Percentiles rank a stretch among this genome's conserved stretches.
Evolutionary conservation across 2,797 vertebrate species (phyloP).

Genomic region (Scolopax rusticola): DNA sequence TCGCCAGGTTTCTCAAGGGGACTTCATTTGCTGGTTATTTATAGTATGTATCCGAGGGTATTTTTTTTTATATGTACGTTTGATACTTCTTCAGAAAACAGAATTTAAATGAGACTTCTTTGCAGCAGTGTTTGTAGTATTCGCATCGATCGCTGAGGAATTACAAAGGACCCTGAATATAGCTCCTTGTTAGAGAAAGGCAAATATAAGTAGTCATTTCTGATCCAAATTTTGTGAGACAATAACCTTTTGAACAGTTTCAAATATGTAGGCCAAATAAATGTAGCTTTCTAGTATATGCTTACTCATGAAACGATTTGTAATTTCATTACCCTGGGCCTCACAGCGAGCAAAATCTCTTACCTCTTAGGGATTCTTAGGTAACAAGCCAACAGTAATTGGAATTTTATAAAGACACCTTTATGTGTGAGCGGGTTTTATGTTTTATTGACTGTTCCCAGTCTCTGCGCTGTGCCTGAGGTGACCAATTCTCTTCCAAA

Average conservation of each 20-base stretch:
- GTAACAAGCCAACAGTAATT: conserved; percentile 39
- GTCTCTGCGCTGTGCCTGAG: not conserved
- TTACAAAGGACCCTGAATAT: not conserved
- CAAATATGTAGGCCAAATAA: conserved; percentile 20
- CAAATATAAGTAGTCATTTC: not conserved
- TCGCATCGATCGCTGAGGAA: conserved; percentile 4
- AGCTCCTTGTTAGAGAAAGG: conserved; percentile 21
- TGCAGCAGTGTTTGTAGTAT: not conserved
- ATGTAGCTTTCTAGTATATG: not conserved
- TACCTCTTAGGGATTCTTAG: conserved; percentile 63
- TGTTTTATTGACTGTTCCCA: conserved; percentile 19
- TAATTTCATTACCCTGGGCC: conserved; percentile 10
- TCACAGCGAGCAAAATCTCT: not conserved
- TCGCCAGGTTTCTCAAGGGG: not conserved
- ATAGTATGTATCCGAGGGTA: not conserved
- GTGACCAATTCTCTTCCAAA: not conserved
- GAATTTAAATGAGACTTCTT: conserved; percentile 22
- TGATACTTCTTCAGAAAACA: not conserved
- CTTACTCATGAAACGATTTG: conserved; percentile 52
- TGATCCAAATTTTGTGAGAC: conserved; percentile 37
- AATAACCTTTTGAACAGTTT: conserved; percentile 53
- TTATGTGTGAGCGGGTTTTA: conserved; percentile 29
- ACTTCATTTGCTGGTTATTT: conserved; percentile 11
- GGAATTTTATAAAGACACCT: conserved; percentile 47
- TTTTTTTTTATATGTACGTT: not conserved